Base-by-base conservation (phyloP, 2,888 invertebrate species). In the Acholoe squamosa region DNA sequence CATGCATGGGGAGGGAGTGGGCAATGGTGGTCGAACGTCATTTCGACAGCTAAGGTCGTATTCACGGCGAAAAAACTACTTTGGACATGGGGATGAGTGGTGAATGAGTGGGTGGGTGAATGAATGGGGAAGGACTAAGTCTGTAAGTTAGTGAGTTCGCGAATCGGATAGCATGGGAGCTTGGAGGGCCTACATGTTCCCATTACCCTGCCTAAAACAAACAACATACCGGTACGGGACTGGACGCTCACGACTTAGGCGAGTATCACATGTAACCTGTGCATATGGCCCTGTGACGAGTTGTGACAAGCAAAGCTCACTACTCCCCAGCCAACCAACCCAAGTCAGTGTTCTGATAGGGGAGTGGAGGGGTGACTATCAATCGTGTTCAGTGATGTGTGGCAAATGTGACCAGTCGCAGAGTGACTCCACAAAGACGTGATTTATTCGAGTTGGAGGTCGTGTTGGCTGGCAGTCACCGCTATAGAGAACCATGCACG, bases 341-440 rank as follows among this genome's bases (percentile, higher is more conserved):
- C 43, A 43, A 7, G 43, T 43, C 43, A 43, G 43, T 43, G 43
- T 43, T 43, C 10, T 28, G 71, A 28, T 71, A n/a, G n/a, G 67
- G 67, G 67, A n/a, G n/a, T 12, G 19, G 71, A 25, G 10, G 71
- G 25, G 14, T 71, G 61, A 61, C 1, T 61, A n/a, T 61, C 61
- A 61, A 61, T 61, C 3, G 14, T 61, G 61, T 43, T 7, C 22
- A 61, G 61, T n/a, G 1, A 14, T 3, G 61, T n/a, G n/a, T 61
- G 61, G 14, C n/a, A 61, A 61, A 61, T 61, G 61, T 61, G 61
- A 61, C 61, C 61, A 61, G 61, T 61, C 22, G 14, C 61, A 61
- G 61, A 61, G 61, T 19, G 7, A 61, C 61, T 61, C 19, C 54
- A 61, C 61, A 61, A n/a, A 19, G 19, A 19, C 12, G 7, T 61